A percentile compares a stretch with the other conserved stretches of the same genome.
These are phyloP conservation scores for Ricordea florida DNA, from an alignment of 92 coral and sea anemone genomes.

Conservation along the genomic window DNA sequence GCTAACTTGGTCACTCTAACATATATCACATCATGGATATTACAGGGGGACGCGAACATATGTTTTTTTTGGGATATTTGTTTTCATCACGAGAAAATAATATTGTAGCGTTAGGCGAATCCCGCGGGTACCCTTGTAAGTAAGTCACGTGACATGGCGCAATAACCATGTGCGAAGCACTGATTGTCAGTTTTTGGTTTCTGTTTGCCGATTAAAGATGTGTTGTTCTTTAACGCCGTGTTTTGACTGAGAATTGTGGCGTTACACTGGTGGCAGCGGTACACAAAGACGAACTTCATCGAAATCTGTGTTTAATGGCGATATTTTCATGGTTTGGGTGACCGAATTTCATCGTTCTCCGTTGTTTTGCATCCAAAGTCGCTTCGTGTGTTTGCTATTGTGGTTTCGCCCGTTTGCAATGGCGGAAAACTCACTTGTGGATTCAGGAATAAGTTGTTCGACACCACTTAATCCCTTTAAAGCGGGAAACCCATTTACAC, in stretches of 20 bases:
- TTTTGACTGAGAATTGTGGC: not conserved
- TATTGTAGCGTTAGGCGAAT: not conserved
- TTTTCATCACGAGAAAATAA: too few species aligned
- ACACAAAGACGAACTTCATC: not conserved
- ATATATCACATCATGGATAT: too few species aligned
- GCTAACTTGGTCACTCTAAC: too few species aligned
- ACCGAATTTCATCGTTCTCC: not conserved
- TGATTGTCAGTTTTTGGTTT: too few species aligned
- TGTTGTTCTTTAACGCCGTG: too few species aligned
- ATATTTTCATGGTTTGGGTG: not conserved
- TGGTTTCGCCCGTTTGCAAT: too few species aligned
- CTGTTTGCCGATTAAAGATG: too few species aligned
- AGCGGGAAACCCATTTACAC: not conserved
- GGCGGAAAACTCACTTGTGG: too few species aligned
- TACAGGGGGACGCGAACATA: too few species aligned
- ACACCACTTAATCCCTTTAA: slow-evolving; percentile 8
- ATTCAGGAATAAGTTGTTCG: not conserved
- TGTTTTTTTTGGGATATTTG: too few species aligned
- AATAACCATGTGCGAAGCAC: not conserved
- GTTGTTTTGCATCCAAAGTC: not conserved
- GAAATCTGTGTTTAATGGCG: not conserved
- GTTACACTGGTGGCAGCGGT: not conserved
- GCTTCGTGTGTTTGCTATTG: too few species aligned
- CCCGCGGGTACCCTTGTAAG: not conserved
- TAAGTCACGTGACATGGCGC: not conserved